Base-by-base conservation (phyloP, 2,113 vertebrate genomes). In the Rhynchopsitta pachyrhyncha region DNA sequence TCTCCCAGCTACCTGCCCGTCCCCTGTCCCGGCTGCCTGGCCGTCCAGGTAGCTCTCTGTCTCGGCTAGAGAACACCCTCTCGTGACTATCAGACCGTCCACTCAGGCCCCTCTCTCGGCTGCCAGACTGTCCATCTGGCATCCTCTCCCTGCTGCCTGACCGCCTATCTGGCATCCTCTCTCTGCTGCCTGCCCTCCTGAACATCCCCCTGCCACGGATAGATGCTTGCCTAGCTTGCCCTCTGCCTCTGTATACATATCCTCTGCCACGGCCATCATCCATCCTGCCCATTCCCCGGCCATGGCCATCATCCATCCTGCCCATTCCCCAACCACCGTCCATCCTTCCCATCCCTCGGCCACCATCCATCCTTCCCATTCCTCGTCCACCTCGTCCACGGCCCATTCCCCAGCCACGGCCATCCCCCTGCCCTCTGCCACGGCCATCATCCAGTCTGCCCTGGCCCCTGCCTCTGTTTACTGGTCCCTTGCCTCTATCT, bases 91-190 rank as follows among this genome's bases (percentile, higher is more conserved):
- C 95, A 60, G 96, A 96, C 7, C 75, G 92, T 24, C 97, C 97
- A 49, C 82, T 75, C 41, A 74, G 55, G 3, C 84, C 89, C 46
- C 95, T 97, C 75, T 98, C 98, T 74, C 97, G 89, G 93, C 78
- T 98, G 69, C 97, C 97, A 94, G 98, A 96, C 63, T 88, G 97
- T 49, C 96, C 96, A 78, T 97, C 97, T 67, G 98, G 90, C 81
- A 98, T 94, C 55, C 96, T 98, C 68, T 98, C 98, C 76, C 97
- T 96, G 92, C 97, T 98, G 44, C 97, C 98, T 71, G 98, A 97
- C 57, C 96, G 96, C 64, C 95, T 93, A 22, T 97, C 97, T 53
- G 97, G 89, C 90, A 98, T 96, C 47, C 96, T 98, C 84, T 97
- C 98, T 83, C 95, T 96, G 52, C 97, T 98, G 67, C 98, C 98